phyloP scores from a whole-genome alignment of 2,888 invertebrate species.

The Acholoe squamosa region DNA sequence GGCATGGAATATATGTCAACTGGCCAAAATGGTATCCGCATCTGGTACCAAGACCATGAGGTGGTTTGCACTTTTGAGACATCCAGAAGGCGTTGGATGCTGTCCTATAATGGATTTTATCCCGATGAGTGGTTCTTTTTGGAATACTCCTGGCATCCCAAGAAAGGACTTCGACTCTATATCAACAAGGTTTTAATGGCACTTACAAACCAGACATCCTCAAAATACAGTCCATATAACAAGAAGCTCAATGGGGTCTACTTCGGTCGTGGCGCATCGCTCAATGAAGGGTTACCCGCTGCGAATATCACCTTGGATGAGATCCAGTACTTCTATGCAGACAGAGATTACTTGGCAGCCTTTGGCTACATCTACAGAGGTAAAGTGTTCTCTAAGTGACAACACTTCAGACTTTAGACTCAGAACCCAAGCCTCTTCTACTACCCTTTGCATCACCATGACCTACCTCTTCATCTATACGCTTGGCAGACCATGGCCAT shows the following conservation, averaged over 20 bases:
- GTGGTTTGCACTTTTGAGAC: slow-evolving; percentile 66
- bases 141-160: slow-evolving; percentile 80
- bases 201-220: neutral
- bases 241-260: slow-evolving; percentile 65
- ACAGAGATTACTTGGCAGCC: slow-evolving; percentile 79
- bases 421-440: neutral
- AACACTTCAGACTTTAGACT: neutral
- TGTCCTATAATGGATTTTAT: slow-evolving; percentile 65
- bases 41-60: slow-evolving; percentile 75
- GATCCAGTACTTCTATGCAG: slow-evolving; percentile 80
- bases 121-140: slow-evolving; percentile 79
- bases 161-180: slow-evolving; percentile 77
- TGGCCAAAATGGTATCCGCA: slow-evolving; percentile 79
- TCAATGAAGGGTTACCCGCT: neutral
- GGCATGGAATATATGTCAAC: slow-evolving; percentile 77
- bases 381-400: slow-evolving; percentile 64
- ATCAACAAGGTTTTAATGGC: slow-evolving; percentile 72
- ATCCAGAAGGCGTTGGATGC: slow-evolving; percentile 65
- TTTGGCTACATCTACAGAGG: slow-evolving; percentile 81
- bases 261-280: slow-evolving; percentile 49
- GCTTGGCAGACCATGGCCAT: slow-evolving; percentile 13
- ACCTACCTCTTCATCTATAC: neutral
- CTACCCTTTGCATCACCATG: neutral
- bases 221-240: neutral
- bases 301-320: slow-evolving; percentile 80